Evolutionary conservation across 2,888 invertebrate species (phyloP), one percentile per base, ranked within the genome.

Genomic region (Allolobophora icterica): DNA sequence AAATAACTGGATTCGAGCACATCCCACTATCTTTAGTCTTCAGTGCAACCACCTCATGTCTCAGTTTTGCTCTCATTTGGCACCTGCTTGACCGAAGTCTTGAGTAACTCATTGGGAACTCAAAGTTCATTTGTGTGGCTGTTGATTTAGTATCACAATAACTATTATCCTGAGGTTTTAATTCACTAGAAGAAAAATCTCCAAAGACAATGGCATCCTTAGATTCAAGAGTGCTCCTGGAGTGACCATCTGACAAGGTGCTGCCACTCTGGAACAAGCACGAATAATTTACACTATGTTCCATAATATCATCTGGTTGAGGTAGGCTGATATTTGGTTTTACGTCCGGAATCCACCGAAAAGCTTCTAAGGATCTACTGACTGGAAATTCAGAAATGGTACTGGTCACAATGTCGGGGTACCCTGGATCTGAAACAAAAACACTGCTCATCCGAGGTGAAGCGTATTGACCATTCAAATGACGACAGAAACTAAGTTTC

Each of bases 361-460:
- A 87, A 38, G 38, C 24, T 34, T 87, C 87, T 87, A 38, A 35
- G 19, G 35, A 35, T 38, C 21, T 30, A 87, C 87, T 35, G 87
- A 35, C 87, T 34, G 87, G 87, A 87, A 87, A 38, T 87, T 87
- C 87, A 38, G 87, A 87, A 87, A 87, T 87, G 35, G 87, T 87
- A 38, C 87, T 87, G 87, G 87, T 87, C 35, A 87, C 87, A 87
- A 87, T 87, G 87, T 87, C 87, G 35, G 87, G 87, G 35, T 35
- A 87, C 34, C 34, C 87, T 38, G 87, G 87, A 87, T 38, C 38
- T 8, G 38, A 87, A 19, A 87, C 34, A 34, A 87, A 87, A 24
- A 87, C 35, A 8, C 38, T 1, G 19, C 21, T 87, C 38, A 35
- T 35, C 35, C 35, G 34, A 87, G 87, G 35, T 35, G 87, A 34